Evolutionary conservation across 2,888 invertebrate species (phyloP).

Genomic region (Apamea anceps): DNA sequence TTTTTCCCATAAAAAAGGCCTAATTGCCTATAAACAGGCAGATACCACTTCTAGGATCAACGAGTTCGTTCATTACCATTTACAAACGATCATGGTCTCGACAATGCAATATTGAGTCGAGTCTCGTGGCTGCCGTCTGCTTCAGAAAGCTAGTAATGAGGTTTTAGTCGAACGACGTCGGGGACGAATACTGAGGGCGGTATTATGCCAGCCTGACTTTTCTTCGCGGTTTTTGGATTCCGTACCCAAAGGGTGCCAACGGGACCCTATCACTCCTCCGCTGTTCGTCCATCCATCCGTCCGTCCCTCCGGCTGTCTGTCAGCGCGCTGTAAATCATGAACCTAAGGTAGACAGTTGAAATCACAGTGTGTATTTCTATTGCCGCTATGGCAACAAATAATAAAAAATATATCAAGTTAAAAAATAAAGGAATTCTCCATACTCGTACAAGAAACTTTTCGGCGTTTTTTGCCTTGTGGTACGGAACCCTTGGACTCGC

Average conservation of each 20-base stretch:
- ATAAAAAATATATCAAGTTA: too few relatives aligned
- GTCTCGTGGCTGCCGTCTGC: constrained; percentile 62
- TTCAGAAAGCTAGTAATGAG: constrained; percentile 70
- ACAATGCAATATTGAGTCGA: constrained; percentile 64
- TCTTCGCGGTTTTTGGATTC: background rate
- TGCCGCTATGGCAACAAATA: background rate
- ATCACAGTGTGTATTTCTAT: background rate
- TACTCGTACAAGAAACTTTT: too few relatives aligned
- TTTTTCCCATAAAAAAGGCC: constrained; percentile 7
- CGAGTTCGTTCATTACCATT: constrained; percentile 65
- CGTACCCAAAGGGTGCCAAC: background rate
- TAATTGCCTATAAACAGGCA: constrained; percentile 28
- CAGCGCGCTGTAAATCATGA: background rate
- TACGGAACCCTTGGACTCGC: too few relatives aligned
- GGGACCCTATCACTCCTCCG: background rate
- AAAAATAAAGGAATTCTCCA: too few relatives aligned
- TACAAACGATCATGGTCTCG: constrained; percentile 63
- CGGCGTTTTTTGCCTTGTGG: too few relatives aligned
- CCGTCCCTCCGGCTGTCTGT: background rate
- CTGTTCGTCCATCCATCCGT: background rate
- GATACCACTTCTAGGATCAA: constrained; percentile 42
- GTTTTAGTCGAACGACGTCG: constrained; percentile 65
- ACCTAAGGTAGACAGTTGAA: background rate
- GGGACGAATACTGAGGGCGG: constrained; percentile 68
- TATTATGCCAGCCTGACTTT: constrained; percentile 57